A percentile compares a stretch with the other conserved stretches of the same genome.
These are phyloP conservation scores for Salvelinus sp. DNA, from an alignment of 2,113 vertebrate genomes.

Conservation along the genomic window DNA sequence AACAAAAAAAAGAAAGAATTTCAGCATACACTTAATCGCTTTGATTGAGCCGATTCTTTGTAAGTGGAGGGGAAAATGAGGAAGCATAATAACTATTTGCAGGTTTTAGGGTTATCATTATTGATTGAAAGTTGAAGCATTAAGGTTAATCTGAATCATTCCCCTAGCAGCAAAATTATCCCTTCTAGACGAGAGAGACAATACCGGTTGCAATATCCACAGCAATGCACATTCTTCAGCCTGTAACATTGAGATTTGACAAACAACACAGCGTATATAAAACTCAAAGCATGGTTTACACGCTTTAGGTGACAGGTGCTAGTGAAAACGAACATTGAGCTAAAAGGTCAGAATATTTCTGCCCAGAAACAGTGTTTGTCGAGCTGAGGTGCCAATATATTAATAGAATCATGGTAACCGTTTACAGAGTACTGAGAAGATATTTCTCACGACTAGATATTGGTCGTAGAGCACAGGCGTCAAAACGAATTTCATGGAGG, in stretches of 20 bases:
- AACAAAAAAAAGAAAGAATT: conserved; percentile 18
- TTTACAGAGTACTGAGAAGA: neutral
- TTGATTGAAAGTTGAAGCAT: conserved; percentile 5
- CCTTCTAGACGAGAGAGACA: neutral
- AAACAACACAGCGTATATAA: neutral
- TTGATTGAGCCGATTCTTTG: conserved; percentile 31
- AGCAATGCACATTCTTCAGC: conserved; percentile 46
- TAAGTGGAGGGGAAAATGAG: neutral
- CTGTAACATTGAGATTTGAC: conserved; percentile 29
- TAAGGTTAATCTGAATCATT: conserved; percentile 11
- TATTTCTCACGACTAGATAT: conserved; percentile 1
- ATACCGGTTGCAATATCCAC: conserved; percentile 8
- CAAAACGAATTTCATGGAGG: too few species aligned
- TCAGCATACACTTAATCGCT: conserved; percentile 41
- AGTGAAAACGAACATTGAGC: neutral
- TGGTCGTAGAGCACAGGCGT: neutral
- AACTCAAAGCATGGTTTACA: conserved; percentile 3
- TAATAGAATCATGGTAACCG: conserved; percentile 22
- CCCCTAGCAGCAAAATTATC: conserved; percentile 45
- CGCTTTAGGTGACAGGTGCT: conserved; percentile 2
- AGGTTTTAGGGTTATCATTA: conserved; percentile 19
- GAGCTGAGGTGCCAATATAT: conserved; percentile 2
- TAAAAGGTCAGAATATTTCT: conserved; percentile 36
- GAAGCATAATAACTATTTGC: conserved; percentile 13
- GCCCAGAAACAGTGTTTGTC: conserved; percentile 27